A percentile compares a stretch with the other conserved stretches of the same genome.
Conservation (phyloP, 2,797 vertebrate genomes). For the Gallinago solitaria region DNA sequence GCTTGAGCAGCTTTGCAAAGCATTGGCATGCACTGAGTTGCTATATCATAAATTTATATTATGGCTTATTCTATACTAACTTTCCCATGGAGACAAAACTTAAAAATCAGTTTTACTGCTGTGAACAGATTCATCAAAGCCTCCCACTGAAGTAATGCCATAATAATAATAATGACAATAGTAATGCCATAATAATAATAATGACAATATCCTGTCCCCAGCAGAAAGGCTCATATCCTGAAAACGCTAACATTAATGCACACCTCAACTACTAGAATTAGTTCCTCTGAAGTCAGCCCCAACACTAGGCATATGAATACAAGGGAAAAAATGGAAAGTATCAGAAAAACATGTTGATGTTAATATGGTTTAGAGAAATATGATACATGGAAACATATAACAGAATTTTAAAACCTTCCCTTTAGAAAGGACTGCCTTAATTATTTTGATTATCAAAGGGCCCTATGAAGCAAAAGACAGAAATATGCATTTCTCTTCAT, state of each 20-base stretch:
- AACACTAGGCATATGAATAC: not conserved
- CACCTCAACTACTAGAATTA: not conserved
- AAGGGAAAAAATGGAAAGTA: not conserved
- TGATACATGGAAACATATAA: not conserved
- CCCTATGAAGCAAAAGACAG: not conserved
- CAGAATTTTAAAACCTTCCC: not conserved
- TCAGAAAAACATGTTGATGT: not conserved
- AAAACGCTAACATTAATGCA: not conserved
- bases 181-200: not conserved
- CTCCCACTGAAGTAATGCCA: not conserved
- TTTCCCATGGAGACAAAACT: constrained; percentile 25
- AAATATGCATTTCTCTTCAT: not conserved
- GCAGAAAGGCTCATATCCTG: not conserved
- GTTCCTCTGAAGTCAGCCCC: not conserved
- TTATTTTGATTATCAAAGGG: not conserved
- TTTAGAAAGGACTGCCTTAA: constrained; percentile 17
- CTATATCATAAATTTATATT: not conserved
- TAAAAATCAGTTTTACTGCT: not conserved
- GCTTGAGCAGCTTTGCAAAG: constrained; percentile 1
- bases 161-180: not conserved
- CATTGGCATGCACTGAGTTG: not conserved
- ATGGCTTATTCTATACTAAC: not conserved
- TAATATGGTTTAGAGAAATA: not conserved
- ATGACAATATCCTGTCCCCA: not conserved
- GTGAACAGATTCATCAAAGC: not conserved